phyloP scores from a whole-genome alignment of 2,797 vertebrate species.

The Iguana delicatissima region DNA sequence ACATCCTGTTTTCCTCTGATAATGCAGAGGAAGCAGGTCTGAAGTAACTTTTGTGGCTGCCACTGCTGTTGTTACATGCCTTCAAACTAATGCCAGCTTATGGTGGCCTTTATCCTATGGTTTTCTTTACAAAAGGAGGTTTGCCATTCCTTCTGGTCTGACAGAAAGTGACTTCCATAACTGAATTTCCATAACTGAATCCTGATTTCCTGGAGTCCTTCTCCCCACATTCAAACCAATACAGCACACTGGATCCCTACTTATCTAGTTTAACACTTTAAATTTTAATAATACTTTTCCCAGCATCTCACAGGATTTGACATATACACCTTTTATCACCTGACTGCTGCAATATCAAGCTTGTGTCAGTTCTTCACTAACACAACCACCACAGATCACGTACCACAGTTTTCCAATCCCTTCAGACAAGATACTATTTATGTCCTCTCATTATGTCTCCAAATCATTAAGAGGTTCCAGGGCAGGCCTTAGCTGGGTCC shows the following conservation, averaged over 20 bases:
- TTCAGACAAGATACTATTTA: background rate
- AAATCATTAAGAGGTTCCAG: background rate
- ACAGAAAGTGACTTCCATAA: too few relatives aligned
- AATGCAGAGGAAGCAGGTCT: background rate
- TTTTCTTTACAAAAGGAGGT: too few relatives aligned
- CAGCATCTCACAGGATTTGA: background rate
- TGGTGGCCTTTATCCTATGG: too few relatives aligned
- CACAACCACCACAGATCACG: background rate
- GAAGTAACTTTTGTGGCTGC: background rate
- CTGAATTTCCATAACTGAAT: too few relatives aligned
- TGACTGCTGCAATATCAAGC: background rate
- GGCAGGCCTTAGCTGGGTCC: background rate
- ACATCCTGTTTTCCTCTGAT: background rate
- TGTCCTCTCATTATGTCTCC: background rate
- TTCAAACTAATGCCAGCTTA: too few relatives aligned
- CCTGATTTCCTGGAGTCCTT: too few relatives aligned
- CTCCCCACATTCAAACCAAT: too few relatives aligned
- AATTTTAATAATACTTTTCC: background rate
- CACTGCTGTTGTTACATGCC: too few relatives aligned
- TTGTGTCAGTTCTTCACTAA: background rate
- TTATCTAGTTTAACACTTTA: background rate
- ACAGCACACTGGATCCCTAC: too few relatives aligned
- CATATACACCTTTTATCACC: background rate
- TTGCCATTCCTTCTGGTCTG: too few relatives aligned
- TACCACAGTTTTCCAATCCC: background rate